Evolutionary conservation across 2,113 vertebrate species (phyloP).

Genomic region (Varanus komodoensis): DNA sequence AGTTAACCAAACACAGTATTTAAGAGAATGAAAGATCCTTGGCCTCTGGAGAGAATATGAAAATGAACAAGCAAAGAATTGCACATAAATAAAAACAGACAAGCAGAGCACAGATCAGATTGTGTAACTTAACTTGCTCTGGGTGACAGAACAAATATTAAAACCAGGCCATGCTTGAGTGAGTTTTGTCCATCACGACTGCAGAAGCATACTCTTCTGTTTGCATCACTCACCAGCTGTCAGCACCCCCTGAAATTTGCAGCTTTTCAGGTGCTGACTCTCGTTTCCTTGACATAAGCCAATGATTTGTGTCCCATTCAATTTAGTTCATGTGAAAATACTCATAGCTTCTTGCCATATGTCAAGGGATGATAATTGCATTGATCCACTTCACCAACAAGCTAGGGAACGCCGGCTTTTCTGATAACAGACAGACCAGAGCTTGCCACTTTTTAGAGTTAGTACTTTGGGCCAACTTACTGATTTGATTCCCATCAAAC

Average conservation of each 20-base stretch:
- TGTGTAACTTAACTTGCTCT: neutral
- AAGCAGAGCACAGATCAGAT: neutral
- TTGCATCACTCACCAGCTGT: conserved; percentile 33
- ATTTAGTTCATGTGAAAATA: conserved; percentile 66
- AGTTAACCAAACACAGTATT: conserved; percentile 34
- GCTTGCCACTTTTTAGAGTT: conserved; percentile 52
- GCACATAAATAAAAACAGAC: conserved; percentile 24
- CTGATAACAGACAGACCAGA: conserved; percentile 46
- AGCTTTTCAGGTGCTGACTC: conserved; percentile 57
- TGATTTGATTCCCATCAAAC: conserved; percentile 56
- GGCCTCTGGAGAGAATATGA: conserved; percentile 30
- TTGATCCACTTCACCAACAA: conserved; percentile 62
- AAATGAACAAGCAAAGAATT: conserved; percentile 22
- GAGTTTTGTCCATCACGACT: conserved; percentile 39
- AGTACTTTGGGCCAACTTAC: conserved; percentile 45
- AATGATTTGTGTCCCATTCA: conserved; percentile 72
- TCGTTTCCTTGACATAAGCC: conserved; percentile 63
- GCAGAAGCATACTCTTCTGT: conserved; percentile 5
- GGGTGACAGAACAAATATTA: conserved; percentile 39
- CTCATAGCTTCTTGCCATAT: conserved; percentile 50
- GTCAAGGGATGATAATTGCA: conserved; percentile 72
- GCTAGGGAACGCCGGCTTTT: conserved; percentile 45
- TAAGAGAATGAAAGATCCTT: conserved; percentile 33
- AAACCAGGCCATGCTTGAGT: conserved; percentile 24
- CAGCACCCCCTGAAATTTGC: conserved; percentile 46